Conservation (phyloP, 2,113 vertebrate species). For the Oreochromis tanganicae region DNA sequence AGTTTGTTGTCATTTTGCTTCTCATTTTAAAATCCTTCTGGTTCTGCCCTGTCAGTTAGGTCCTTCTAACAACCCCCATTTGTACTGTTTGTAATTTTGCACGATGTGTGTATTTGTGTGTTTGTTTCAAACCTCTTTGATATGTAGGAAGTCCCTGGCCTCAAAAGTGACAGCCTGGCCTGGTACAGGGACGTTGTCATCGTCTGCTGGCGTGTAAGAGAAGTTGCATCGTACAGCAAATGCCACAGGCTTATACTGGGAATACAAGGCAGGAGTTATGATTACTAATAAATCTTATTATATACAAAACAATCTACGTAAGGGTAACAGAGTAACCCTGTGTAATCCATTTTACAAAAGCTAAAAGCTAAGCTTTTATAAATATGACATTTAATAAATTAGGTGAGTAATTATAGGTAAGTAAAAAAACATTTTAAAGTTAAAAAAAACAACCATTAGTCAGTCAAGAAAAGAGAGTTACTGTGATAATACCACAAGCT, state of each 20-base stretch:
- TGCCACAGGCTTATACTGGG: conserved; percentile 92
- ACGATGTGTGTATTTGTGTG: not conserved
- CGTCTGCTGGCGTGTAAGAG: conserved; percentile 90
- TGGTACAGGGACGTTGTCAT: conserved; percentile 92
- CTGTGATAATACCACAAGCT: not conserved
- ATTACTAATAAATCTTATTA: not conserved
- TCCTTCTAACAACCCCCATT: not conserved
- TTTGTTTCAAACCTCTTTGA: conserved; percentile 88
- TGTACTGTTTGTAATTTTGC: not conserved
- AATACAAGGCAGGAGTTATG: conserved; percentile 21
- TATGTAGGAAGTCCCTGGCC: conserved; percentile 95
- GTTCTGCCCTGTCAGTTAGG: not conserved
- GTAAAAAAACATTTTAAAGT: not conserved
- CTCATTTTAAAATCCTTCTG: not conserved
- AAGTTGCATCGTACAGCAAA: conserved; percentile 99
- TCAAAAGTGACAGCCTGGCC: conserved; percentile 95
- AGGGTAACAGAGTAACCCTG: not conserved
- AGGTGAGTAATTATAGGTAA: not conserved
- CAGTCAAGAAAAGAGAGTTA: not conserved
- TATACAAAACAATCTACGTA: not conserved
- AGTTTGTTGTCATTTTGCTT: not conserved
- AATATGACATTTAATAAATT: not conserved
- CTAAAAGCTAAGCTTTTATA: not conserved
- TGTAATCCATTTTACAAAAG: not conserved
- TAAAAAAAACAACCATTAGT: not conserved